Percentiles rank a stretch among this genome's conserved stretches.
Conservation (phyloP, 2,113 vertebrate genomes). For the Pyrgilauda ruficollis region DNA sequence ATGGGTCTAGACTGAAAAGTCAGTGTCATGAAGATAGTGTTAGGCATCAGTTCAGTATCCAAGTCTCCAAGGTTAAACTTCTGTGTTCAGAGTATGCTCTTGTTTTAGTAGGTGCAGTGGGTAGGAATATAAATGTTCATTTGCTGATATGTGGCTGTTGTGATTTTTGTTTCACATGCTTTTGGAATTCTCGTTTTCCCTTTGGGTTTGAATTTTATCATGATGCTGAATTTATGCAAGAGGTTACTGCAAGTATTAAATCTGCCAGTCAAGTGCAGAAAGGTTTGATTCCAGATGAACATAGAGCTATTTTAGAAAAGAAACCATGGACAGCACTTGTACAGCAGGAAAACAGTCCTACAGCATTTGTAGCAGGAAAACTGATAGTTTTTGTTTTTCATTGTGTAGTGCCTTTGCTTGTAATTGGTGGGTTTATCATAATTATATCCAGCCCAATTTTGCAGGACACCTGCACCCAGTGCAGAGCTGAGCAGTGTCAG, state of each 20-base stretch:
- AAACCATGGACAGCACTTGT: neutral
- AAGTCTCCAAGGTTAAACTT: neutral
- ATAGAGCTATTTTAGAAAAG: neutral
- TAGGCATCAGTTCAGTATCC: neutral
- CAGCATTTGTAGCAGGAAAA: neutral
- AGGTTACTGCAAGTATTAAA: neutral
- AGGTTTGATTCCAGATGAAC: neutral
- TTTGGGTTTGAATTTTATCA: neutral
- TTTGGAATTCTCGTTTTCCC: neutral
- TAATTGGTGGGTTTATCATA: neutral
- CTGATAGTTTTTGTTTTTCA: neutral
- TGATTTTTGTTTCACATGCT: neutral
- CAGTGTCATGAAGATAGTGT: neutral
- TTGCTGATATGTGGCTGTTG: neutral
- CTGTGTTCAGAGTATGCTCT: neutral
- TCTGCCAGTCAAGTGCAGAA: neutral
- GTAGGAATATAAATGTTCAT: neutral
- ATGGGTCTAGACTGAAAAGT: neutral
- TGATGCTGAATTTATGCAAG: neutral
- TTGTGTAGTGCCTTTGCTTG: neutral
- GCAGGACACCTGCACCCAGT: no score
- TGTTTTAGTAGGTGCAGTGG: neutral
- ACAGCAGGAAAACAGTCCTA: no score
- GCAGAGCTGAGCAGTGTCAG: neutral
- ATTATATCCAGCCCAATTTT: neutral